phyloP scores from a whole-genome alignment of 2,113 vertebrate genomes.

The Herpetotheres cachinnans region DNA sequence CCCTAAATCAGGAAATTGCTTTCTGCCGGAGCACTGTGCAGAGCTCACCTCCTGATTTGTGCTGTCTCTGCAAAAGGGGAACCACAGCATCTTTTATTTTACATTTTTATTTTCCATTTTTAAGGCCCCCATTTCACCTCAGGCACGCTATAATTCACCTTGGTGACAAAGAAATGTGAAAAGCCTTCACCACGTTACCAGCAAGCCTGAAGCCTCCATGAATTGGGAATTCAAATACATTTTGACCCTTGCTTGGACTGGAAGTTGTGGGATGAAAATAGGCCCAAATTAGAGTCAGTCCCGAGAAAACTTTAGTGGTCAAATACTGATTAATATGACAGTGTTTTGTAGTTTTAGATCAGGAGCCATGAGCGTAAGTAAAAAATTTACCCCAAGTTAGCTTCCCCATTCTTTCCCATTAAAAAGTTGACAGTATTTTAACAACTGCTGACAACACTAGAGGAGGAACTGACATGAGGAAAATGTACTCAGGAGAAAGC shows the following conservation, averaged over 20 bases:
- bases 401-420: not conserved
- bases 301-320: not conserved
- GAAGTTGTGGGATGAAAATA: not conserved
- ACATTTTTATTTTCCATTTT: constrained; percentile 31
- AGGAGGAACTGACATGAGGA: not conserved
- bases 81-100: constrained; percentile 1
- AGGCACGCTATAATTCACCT: not conserved
- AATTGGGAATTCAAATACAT: not conserved
- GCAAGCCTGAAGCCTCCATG: not conserved
- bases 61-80: not conserved
- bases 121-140: not conserved
- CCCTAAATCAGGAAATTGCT: constrained; percentile 39
- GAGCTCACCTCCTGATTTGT: not conserved
- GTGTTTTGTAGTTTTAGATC: not conserved
- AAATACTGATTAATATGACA: not conserved
- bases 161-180: not conserved
- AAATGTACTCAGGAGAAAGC: not conserved
- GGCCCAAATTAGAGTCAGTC: not conserved
- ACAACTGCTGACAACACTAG: not conserved
- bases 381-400: not conserved
- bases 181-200: not conserved
- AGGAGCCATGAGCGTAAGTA: not conserved
- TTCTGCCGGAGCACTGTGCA: not conserved
- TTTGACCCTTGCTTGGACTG: not conserved
- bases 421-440: not conserved